A percentile compares a stretch with the other conserved stretches of the same genome.
Conservation (phyloP, 1,140 invertebrate genomes). For the Ladona fulva region DNA sequence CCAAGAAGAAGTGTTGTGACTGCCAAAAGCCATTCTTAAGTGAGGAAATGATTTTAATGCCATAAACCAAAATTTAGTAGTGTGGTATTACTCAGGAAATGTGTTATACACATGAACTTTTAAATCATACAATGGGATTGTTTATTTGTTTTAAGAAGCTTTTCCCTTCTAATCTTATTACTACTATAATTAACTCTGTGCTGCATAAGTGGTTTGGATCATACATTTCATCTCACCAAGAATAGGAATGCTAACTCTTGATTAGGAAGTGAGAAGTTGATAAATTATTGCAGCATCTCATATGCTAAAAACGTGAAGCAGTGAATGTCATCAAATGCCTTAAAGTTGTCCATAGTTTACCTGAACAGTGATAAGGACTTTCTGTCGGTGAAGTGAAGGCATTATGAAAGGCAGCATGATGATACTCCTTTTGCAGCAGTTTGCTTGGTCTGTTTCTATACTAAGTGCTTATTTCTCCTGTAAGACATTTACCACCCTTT, state of each 20-base stretch:
- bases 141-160: neutral
- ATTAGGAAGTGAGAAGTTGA: neutral
- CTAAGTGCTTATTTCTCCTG: neutral
- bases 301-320: neutral
- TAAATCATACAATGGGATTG: neutral
- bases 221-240: too few species aligned
- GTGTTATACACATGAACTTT: neutral
- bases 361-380: neutral
- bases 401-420: neutral
- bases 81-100: neutral
- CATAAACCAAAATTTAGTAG: neutral
- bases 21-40: neutral
- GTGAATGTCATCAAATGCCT: neutral
- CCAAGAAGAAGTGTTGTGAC: neutral
- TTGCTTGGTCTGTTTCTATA: too few species aligned
- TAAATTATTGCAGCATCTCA: neutral
- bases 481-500: neutral
- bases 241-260: too few species aligned
- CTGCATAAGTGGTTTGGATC: neutral
- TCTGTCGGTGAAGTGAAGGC: conserved; percentile 2
- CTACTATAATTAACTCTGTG: neutral
- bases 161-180: neutral
- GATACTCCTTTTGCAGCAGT: too few species aligned
- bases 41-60: neutral
- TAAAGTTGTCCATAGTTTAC: neutral